These are phyloP conservation scores for Zhengitettix transpicula DNA, from an alignment of 2,888 invertebrate genomes.

Conservation along the genomic window DNA sequence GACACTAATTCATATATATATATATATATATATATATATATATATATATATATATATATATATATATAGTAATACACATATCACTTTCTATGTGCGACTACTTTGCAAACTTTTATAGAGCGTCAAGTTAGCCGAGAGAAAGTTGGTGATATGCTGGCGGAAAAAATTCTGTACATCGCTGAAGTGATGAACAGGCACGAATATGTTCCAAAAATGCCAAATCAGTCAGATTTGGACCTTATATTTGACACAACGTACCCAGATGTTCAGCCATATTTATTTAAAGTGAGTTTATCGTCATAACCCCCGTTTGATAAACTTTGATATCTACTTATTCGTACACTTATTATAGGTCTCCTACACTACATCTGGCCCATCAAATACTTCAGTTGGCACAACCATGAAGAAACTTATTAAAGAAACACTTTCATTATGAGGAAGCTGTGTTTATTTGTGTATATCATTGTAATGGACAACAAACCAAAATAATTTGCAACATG, in stretches of 20 bases:
- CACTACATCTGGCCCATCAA: conserved; percentile 59
- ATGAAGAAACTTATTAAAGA: conserved; percentile 81
- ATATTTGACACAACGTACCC: conserved; percentile 86
- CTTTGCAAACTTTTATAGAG: conserved; percentile 29
- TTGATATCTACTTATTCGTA: not conserved
- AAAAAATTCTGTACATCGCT: conserved; percentile 87
- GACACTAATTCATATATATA: no score
- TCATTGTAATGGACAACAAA: no score
- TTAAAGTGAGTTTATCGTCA: conserved; percentile 50
- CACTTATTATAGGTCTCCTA: conserved; percentile 34
- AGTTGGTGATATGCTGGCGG: conserved; percentile 72
- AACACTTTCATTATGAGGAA: conserved; percentile 52
- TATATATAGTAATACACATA: no score
- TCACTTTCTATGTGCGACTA: no score
- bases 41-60: no score
- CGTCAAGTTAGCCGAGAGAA: conserved; percentile 74
- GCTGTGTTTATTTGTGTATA: not conserved
- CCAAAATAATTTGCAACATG: no score
- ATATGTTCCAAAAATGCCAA: conserved; percentile 92
- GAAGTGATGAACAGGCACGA: conserved; percentile 92
- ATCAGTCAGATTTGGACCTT: conserved; percentile 76
- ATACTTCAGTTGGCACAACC: conserved; percentile 69
- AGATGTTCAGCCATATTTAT: conserved; percentile 93
- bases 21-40: no score
- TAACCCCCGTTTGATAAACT: not conserved